Evolutionary conservation across 2,888 invertebrate species (phyloP), one percentile per base, ranked within the genome.

Genomic region (Polietes domitor): DNA sequence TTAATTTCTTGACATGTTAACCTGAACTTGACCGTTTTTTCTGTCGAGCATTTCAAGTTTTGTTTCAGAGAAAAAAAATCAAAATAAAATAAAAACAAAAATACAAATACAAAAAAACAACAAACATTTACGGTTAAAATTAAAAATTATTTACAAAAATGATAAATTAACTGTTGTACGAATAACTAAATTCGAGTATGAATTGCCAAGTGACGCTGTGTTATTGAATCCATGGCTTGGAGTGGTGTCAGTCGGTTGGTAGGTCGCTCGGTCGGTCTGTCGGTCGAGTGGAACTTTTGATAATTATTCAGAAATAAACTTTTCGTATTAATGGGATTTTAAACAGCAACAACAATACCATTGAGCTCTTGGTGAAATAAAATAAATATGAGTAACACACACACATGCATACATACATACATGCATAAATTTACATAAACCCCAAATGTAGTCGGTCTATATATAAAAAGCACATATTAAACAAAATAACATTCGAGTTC

Each of bases 1-100:
- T 65, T 41, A 65, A 41, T 41, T 10, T 37, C 26, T 17, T 41
- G 65, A 41, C 65, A 65, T 65, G 72, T 74, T 61, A 77, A 80
- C 41, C 73, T 77, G 79, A 83, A 83, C 83, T 83, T 80, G 76
- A 83, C 83, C 83, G 37, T 61, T 70, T 80, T 79, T 73, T 58
- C 17, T 32, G 9, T 55, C 1, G n/a, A 15, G n/a, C n/a, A n/a
- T 41, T 26, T 71, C 61, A 17, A 19, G 26, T 53, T 76, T 24
- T 24, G 26, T 21, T 50, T 58, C 12, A 41, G 4, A 32, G 12
- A 63, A 32, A 15, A 17, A 32, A 17, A 32, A 37, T 2, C 7
- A 19, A 65, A 65, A 65, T n/a, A n/a, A n/a, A n/a, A n/a, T n/a
- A n/a, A 32, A 63, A 63, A 17, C 26, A 61, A 26, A 78, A 65